Evolutionary conservation across 2,888 invertebrate genomes (phyloP).

Genomic region (Furcula furcula): DNA sequence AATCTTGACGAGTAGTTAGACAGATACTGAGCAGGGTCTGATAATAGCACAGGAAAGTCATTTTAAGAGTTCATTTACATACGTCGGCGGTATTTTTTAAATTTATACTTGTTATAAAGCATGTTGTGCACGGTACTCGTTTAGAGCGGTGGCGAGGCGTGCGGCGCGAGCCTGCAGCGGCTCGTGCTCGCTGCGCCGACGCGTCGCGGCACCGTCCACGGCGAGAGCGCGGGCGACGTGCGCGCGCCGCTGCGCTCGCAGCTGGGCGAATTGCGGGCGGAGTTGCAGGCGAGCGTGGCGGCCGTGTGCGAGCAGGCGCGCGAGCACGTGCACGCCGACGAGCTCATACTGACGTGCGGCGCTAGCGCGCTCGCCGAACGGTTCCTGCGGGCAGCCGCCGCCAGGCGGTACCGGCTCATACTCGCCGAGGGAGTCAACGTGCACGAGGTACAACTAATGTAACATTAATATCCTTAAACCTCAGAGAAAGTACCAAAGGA

Average conservation of each 20-base stretch:
- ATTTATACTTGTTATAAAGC: neutral
- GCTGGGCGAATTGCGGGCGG: conserved; percentile 48
- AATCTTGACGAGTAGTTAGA: too few relatives aligned
- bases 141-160: conserved; percentile 58
- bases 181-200: conserved; percentile 56
- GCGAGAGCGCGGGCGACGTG: conserved; percentile 45
- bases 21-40: neutral
- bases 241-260: conserved; percentile 29
- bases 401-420: conserved; percentile 91
- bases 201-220: conserved; percentile 48
- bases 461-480: too few relatives aligned
- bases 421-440: conserved; percentile 88
- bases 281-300: conserved; percentile 81
- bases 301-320: conserved; percentile 92
- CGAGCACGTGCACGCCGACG: conserved; percentile 95
- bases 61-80: neutral
- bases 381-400: conserved; percentile 91
- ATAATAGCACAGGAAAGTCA: neutral
- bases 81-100: too few relatives aligned
- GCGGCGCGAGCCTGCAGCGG: conserved; percentile 65
- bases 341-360: conserved; percentile 93
- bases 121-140: neutral
- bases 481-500: too few relatives aligned
- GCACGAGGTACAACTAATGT: conserved; percentile 39
- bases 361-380: conserved; percentile 90